Conservation (phyloP, 1,140 invertebrate genomes). For the Leptoteleia sp. region DNA sequence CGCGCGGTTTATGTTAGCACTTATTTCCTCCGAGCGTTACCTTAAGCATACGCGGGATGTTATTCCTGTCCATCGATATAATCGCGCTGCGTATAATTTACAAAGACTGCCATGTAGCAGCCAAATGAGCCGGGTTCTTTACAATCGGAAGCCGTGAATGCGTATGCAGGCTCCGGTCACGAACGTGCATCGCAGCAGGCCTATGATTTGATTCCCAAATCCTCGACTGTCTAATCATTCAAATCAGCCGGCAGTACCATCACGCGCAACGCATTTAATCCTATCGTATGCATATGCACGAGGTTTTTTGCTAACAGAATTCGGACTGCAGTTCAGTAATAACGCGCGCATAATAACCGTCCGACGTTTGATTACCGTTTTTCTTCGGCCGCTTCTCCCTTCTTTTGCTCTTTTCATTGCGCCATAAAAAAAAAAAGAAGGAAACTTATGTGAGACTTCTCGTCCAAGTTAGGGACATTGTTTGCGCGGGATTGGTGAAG, state of each 20-base stretch:
- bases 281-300: slow-evolving; percentile 39
- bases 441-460: slow-evolving; percentile 1
- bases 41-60: slow-evolving; percentile 38
- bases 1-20: slow-evolving; percentile 9
- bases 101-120: slow-evolving; percentile 18
- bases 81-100: slow-evolving; percentile 49
- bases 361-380: slow-evolving; percentile 51
- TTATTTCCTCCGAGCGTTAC: slow-evolving; percentile 52
- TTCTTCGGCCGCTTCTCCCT: slow-evolving; percentile 6
- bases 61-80: slow-evolving; percentile 51
- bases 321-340: slow-evolving; percentile 35
- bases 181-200: slow-evolving; percentile 56
- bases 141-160: slow-evolving; percentile 35
- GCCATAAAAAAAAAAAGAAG: slow-evolving; percentile 20
- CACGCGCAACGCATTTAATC: slow-evolving; percentile 58
- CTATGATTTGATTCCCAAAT: slow-evolving; percentile 76
- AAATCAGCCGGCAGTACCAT: slow-evolving; percentile 64
- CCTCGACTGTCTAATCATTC: slow-evolving; percentile 74
- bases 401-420: slow-evolving; percentile 18
- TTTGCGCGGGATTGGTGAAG: too few relatives aligned
- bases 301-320: slow-evolving; percentile 39
- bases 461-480: too few relatives aligned
- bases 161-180: slow-evolving; percentile 49
- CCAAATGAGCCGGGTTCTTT: slow-evolving; percentile 42
- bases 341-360: slow-evolving; percentile 49